phyloP scores from a whole-genome alignment of 2,888 invertebrate genomes.

The Scaptomyza flava region DNA sequence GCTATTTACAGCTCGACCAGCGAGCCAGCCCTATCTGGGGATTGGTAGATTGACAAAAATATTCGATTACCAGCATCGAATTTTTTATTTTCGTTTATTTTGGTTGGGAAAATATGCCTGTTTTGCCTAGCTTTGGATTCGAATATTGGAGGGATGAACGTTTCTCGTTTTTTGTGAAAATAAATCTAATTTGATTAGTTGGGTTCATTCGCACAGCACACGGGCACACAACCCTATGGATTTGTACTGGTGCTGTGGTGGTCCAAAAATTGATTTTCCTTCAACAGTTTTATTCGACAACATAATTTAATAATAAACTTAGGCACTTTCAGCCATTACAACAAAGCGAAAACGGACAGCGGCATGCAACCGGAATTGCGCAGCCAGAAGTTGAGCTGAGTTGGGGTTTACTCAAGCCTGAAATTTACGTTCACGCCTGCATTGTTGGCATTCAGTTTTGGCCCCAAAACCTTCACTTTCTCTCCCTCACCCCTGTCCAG shows the following conservation, averaged over 20 bases:
- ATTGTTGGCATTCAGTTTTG: conserved; percentile 50
- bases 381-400: conserved; percentile 30
- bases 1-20: conserved; percentile 72
- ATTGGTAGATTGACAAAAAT: conserved; percentile 38
- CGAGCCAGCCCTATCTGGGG: conserved; percentile 43
- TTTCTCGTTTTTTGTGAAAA: conserved; percentile 46
- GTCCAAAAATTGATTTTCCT: conserved; percentile 69
- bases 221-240: conserved; percentile 19
- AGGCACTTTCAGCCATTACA: conserved; percentile 71
- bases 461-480: background rate
- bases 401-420: conserved; percentile 62
- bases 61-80: conserved; percentile 76
- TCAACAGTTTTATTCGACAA: conserved; percentile 69
- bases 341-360: conserved; percentile 20
- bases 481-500: conserved; percentile 28
- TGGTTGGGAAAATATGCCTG: conserved; percentile 35
- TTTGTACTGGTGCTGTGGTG: conserved; percentile 10
- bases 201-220: conserved; percentile 67
- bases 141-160: conserved; percentile 34
- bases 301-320: conserved; percentile 77
- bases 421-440: conserved; percentile 75
- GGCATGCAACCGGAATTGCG: conserved; percentile 44
- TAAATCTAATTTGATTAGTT: conserved; percentile 74
- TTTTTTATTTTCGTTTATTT: background rate
- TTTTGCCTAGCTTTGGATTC: conserved; percentile 14